A percentile compares a stretch with the other conserved stretches of the same genome.
Evolutionary conservation across 2,888 invertebrate genomes (phyloP).

Genomic region (Cartodere bifasciata): DNA sequence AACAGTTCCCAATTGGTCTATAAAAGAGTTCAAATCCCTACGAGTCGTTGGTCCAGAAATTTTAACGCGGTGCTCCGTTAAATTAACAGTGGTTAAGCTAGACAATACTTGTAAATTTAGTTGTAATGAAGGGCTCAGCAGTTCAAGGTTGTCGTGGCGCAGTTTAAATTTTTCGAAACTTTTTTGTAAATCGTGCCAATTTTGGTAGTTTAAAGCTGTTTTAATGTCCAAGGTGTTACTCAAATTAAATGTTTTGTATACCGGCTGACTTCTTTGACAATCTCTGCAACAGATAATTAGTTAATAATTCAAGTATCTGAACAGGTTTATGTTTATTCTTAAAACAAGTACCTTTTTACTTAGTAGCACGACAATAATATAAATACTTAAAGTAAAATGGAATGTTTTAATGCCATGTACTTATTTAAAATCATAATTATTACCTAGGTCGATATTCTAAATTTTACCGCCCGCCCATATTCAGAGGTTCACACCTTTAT

Average conservation of each 20-base stretch:
- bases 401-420: too few relatives aligned
- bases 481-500: too few relatives aligned
- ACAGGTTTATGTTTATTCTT: too few relatives aligned
- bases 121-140: conserved; percentile 45
- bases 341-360: too few relatives aligned
- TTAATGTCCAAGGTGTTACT: conserved; percentile 57
- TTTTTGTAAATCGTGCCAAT: conserved; percentile 47
- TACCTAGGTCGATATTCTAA: too few relatives aligned
- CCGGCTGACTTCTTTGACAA: conserved; percentile 57
- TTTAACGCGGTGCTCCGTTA: conserved; percentile 41
- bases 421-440: too few relatives aligned
- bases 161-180: conserved; percentile 42
- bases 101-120: conserved; percentile 41
- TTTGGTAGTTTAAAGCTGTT: conserved; percentile 49
- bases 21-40: conserved; percentile 49
- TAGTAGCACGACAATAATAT: too few relatives aligned
- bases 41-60: conserved; percentile 49
- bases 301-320: too few relatives aligned
- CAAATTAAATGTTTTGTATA: conserved; percentile 61
- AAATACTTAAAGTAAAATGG: too few relatives aligned
- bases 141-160: conserved; percentile 42
- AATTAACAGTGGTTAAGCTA: conserved; percentile 44
- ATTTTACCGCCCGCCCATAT: too few relatives aligned
- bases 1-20: conserved; percentile 52
- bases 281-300: conserved; percentile 48